These are phyloP conservation scores for Lagodon rhomboides DNA, from an alignment of 2,797 vertebrate genomes.

Conservation along the genomic window DNA sequence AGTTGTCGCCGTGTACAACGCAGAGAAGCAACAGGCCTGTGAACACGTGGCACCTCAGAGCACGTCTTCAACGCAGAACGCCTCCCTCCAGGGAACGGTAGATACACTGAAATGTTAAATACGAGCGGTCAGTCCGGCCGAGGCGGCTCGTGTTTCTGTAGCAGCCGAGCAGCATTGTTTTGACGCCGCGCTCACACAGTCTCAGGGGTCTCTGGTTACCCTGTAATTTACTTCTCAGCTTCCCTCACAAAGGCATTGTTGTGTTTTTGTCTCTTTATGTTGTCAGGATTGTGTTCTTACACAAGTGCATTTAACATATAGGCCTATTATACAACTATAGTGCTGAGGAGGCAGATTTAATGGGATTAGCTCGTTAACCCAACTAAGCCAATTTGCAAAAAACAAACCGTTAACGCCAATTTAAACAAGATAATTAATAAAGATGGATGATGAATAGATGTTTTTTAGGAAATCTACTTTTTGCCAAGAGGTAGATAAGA, in stretches of 20 bases:
- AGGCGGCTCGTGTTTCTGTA: slow-evolving; percentile 19
- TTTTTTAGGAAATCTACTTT: too few species aligned
- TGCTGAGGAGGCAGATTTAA: neutral
- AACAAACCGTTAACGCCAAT: neutral
- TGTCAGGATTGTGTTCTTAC: neutral
- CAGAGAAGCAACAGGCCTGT: slow-evolving; percentile 75
- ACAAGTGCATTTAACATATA: neutral
- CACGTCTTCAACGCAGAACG: slow-evolving; percentile 38
- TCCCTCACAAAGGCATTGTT: slow-evolving; percentile 28
- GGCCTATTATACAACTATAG: neutral
- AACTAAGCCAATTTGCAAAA: neutral
- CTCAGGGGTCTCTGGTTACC: slow-evolving; percentile 80
- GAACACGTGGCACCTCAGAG: slow-evolving; percentile 48
- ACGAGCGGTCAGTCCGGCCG: neutral
- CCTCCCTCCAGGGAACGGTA: slow-evolving; percentile 74
- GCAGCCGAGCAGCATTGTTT: slow-evolving; percentile 59
- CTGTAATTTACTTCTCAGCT: slow-evolving; percentile 51
- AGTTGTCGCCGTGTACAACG: slow-evolving; percentile 83
- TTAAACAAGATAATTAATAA: too few species aligned
- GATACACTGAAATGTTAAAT: neutral
- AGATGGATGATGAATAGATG: too few species aligned
- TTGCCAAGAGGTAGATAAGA: too few species aligned
- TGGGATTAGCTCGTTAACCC: neutral
- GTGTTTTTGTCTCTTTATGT: slow-evolving; percentile 20
- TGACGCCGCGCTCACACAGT: slow-evolving; percentile 46